A percentile compares a stretch with the other conserved stretches of the same genome.
Conservation (phyloP, 2,113 vertebrate species). For the Tyrannus savana region DNA sequence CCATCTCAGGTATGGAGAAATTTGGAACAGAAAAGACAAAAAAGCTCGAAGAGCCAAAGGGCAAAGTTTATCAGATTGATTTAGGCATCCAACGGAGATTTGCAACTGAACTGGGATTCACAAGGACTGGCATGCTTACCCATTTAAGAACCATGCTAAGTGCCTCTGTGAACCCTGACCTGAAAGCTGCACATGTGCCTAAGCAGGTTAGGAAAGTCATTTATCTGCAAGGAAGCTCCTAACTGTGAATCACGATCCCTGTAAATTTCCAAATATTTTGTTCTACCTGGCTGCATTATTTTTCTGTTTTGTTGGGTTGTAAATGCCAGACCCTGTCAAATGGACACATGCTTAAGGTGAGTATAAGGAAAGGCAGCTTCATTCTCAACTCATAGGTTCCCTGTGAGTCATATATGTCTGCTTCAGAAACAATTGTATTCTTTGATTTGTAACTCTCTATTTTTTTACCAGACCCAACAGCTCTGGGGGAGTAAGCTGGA, state of each 20-base stretch:
- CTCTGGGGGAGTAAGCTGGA: conserved; percentile 20
- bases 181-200: not conserved
- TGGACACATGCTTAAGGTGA: not conserved
- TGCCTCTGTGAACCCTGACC: not conserved
- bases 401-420: not conserved
- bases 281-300: not conserved
- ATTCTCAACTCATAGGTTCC: not conserved
- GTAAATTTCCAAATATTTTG: not conserved
- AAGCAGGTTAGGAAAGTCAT: not conserved
- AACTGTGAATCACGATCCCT: not conserved
- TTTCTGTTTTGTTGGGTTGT: not conserved
- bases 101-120: not conserved
- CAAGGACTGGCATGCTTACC: rapidly evolving
- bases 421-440: not conserved
- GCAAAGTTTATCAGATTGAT: not conserved
- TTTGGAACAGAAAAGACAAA: not conserved
- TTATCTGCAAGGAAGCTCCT: not conserved
- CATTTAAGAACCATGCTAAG: not conserved
- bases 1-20: not conserved
- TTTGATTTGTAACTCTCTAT: not conserved
- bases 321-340: not conserved
- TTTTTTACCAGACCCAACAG: not conserved
- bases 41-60: not conserved
- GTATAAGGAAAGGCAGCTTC: conserved; percentile 10
- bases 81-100: not conserved